Evolutionary conservation across 1,140 invertebrate species (phyloP), one percentile per base, ranked within the genome.

Genomic region (Papilio glaucus): DNA sequence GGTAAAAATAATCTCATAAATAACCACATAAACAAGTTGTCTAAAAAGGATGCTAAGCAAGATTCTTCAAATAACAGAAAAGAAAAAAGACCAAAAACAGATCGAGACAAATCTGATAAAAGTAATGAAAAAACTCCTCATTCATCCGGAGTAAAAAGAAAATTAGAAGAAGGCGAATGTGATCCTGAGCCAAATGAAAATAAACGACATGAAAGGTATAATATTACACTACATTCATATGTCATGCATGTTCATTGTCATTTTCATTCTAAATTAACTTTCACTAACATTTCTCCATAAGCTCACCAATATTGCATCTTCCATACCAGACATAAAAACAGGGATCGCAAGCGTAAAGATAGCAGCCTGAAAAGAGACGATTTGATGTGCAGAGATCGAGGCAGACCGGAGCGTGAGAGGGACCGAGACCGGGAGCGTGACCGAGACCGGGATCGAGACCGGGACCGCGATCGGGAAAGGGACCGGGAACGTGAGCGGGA

Each of bases 101-200:
- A 87, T 5, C 87, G 81, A 49, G 85, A 85, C 8, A 90, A 88
- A 74, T 39, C 72, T 21, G 87, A 89, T 42, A 92, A 91, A 77
- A 71, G 75, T 13, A 88, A 83, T 77, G 87, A 91, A 62, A 92
- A 92, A 76, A 71, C 49, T 73, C 83, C 88, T 69, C 89, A 91
- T 39, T 71, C 87, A 6, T 90, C 90, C 9, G 91, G 90, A 29
- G 77, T 90, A 6, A 94, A 94, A 63, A 86, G 93, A 78, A 94
- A 94, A 76, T 73, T 94, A 15, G 93, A 94, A 77, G 93, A 94
- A 72, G 93, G 93, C 2, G 93, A 94, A 85, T 93, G 93, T 79
- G 93, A 94, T 71, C 91, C 89, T 41, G 93, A 93, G 37, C 77
- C 86, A 1, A 88, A 72, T 69, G 92, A 93, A 70, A 93, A 90